Percentiles rank a stretch among this genome's conserved stretches.
phyloP scores from a whole-genome alignment of 2,888 invertebrate genomes.

The Hyposoter didymator region DNA sequence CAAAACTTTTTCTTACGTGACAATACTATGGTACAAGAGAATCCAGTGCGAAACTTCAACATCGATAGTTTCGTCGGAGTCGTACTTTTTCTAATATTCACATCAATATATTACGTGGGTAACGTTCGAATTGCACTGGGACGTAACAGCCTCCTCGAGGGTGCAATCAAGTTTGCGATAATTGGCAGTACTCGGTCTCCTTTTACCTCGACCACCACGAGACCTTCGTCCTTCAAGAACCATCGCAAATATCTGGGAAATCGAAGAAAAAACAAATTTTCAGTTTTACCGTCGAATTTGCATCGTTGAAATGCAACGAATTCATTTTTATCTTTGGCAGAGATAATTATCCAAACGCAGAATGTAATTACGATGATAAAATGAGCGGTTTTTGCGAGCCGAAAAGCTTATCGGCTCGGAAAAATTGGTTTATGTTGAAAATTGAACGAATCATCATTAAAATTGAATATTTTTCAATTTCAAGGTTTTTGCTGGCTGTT shows the following conservation, averaged over 20 bases:
- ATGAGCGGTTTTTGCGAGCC: no score
- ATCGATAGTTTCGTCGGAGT: conserved; percentile 17
- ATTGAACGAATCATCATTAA: no score
- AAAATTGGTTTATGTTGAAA: no score
- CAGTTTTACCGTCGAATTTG: neutral
- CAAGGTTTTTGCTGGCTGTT: neutral
- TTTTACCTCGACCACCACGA: conserved; percentile 82
- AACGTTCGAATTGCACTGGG: conserved; percentile 86
- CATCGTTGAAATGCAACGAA: no score
- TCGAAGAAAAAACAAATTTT: conserved; percentile 33
- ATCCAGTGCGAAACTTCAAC: conserved; percentile 36
- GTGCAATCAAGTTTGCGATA: conserved; percentile 89
- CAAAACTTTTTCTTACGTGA: conserved; percentile 70
- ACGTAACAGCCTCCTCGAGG: conserved; percentile 89
- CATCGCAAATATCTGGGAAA: conserved; percentile 87
- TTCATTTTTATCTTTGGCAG: no score
- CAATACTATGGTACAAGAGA: conserved; percentile 71
- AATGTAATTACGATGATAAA: no score
- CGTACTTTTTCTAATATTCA: neutral
- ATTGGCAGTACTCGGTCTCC: conserved; percentile 87
- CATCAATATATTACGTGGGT: conserved; percentile 86
- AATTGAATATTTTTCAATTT: neutral
- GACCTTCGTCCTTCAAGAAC: conserved; percentile 87
- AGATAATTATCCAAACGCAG: no score
- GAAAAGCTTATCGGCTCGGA: no score